Evolutionary conservation across 1,140 invertebrate species (phyloP), one percentile per base, ranked within the genome.

Genomic region (Gerris buenoi): DNA sequence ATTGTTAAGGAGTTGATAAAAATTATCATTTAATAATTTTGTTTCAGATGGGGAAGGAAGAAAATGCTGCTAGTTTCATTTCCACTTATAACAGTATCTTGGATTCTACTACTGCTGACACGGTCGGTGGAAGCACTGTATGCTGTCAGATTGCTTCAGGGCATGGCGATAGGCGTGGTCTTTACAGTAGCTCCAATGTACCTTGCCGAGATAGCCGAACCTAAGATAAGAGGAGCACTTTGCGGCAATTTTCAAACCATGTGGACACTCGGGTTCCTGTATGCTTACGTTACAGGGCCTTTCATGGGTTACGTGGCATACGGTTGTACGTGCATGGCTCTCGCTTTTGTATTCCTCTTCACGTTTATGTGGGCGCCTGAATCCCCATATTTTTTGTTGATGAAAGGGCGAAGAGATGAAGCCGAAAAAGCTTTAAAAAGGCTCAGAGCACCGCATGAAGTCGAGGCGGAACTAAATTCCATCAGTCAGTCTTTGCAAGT

Each of bases 101-200:
- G 86, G 56, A 82, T 86, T 70, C 82, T 86, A 10, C 79, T 78
- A 15, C 78, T 79, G 13, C 77, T 84, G 0, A 80, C 68, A 22
- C 65, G 26, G 2, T 67, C 70, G 10, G 64, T 77, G 65, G 79
- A 84, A 77, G 75, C 88, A 15, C 86, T 88, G 13, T 74, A 71
- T 63, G 60, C 71, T 18, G 71, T 71, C n/a, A 61, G 70, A 57
- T 58, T 71, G n/a, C 64, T 74, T n/a, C 65, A 70, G 73, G 91
- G 91, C 25, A 72, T 90, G 13, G 84, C 82, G 2, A 80, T 88
- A 1, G 88, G 89, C 1, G 83, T 88, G 71, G 79, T 86, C 0
- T 90, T 89, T 75, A 87, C 90, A 0, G 83, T 86, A 15, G 81
- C 85, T 1, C 90, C 90, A 0, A 88, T 93, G 81, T 95, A 93